phyloP scores from a whole-genome alignment of 2,888 invertebrate species.

The Trichogramma evanescens region DNA sequence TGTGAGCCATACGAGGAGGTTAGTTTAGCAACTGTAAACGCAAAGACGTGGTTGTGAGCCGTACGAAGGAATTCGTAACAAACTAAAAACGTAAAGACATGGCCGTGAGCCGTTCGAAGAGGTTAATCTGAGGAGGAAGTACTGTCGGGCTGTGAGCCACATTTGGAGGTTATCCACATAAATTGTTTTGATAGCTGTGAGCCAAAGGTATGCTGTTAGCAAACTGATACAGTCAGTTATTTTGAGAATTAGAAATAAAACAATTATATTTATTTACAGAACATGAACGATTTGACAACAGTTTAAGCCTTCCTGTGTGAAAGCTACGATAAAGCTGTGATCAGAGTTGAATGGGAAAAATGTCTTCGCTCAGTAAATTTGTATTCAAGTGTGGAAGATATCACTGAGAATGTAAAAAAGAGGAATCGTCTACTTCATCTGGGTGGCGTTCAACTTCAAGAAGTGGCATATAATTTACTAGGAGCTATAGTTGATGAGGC shows the following conservation, averaged over 20 bases:
- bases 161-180: too few species aligned
- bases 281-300: neutral
- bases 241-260: neutral
- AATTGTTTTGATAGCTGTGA: too few species aligned
- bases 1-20: too few species aligned
- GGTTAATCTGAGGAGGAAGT: too few species aligned
- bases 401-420: neutral
- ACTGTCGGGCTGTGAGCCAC: too few species aligned
- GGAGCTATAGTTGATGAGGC: neutral
- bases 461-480: conserved; percentile 10
- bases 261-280: neutral
- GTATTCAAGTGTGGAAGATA: neutral
- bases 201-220: too few species aligned
- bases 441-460: conserved; percentile 8
- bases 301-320: conserved; percentile 3
- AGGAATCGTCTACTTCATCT: conserved; percentile 2
- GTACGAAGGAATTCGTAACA: too few species aligned
- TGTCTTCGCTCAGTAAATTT: neutral
- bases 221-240: neutral
- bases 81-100: too few species aligned
- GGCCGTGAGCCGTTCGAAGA: too few species aligned
- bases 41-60: too few species aligned
- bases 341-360: conserved; percentile 3
- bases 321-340: neutral
- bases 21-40: too few species aligned